Base-by-base conservation (phyloP, 2,888 invertebrate genomes). In the Drosophila differens region DNA sequence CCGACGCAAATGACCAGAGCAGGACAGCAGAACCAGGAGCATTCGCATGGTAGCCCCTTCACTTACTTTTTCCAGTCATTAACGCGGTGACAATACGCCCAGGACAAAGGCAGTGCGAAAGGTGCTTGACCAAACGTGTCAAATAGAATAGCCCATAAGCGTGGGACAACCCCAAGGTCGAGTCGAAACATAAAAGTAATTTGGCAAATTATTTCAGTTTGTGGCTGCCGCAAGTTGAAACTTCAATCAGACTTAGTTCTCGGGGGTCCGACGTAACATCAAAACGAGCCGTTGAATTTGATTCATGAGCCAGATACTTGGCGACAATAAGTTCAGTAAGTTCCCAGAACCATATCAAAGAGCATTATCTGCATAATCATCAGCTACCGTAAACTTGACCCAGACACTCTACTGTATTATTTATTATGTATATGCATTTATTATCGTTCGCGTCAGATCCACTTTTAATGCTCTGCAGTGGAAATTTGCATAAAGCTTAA, bases 161-260 rank as follows among this genome's bases (percentile, higher is more conserved):
- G 35, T 67, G 41, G n/a, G 7, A 44, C 33, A 41, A 39, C 28
- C 61, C 62, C 89, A 85, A 85, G 85, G 90, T 82, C 88, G 64
- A 5, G 9, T 10, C 61, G 37, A 79, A 82, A 81, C 59, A 76
- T 72, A 87, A 85, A 90, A 87, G 91, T 84, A 89, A 90, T 88
- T 90, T 88, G 64, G 60, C 85, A 87, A 88, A 90, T 90, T 84
- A 87, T 88, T 88, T 79, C 85, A 89, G 84, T 86, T 83, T 82
- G 90, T 74, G 83, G 85, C 81, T 82, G 79, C 73, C 76, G 73
- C 80, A 88, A 87, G 85, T 89, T 89, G 88, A 81, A 85, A 90
- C 81, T 90, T 85, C 73, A 90, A 90, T 90, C 79, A 71, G 74
- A 64, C 81, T 85, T 61, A 72, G 69, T 55, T 65, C 49, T 37